Evolutionary conservation across 2,113 vertebrate species (phyloP), one percentile per base, ranked within the genome.

Genomic region (Salminus brasiliensis): DNA sequence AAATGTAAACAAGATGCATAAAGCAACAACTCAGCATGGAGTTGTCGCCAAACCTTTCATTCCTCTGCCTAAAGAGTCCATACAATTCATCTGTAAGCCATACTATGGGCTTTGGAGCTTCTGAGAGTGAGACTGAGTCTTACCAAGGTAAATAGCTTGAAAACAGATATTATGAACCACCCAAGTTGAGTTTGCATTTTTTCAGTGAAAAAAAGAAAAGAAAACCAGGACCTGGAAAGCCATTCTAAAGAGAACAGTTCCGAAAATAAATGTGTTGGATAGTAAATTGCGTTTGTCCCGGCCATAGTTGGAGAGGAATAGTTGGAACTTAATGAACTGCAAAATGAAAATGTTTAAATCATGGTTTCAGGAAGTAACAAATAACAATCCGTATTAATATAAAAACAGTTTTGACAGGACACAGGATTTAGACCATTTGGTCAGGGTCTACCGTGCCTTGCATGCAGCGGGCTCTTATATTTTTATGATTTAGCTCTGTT

Each of bases 301-400:
- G 27, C 23, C 32, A 41, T 66, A 67, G 60, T 21, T 52, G 32
- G 45, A 41, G 36, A 41, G 25, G n/a, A 52, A 57, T 36, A n/a
- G 65, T 30, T 73, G 69, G 59, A 79, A 55, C 52, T 55, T 55
- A 55, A 21, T 29, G 45, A 34, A 63, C 45, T 39, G 23, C 34
- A 76, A 13, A 65, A 79, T 43, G 23, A 72, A 53, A 79, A 66
- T 53, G 32, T 39, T 53, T 55, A 29, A 72, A 43, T 55, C 15
- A 66, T 66, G 36, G 60, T 43, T 66, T 73, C 34, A 66, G 59
- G 69, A 79, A 73, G 59, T 65, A 79, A 79, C 69, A 79, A 72
- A 71, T 57, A 65, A 52, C 55, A 63, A 52, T 72, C 16, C 53
- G 68, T 65, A 55, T 72, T 68, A 72, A 72, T 72, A 72, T 52